phyloP scores from a whole-genome alignment of 2,888 invertebrate genomes.

The Agapostemon virescens region DNA sequence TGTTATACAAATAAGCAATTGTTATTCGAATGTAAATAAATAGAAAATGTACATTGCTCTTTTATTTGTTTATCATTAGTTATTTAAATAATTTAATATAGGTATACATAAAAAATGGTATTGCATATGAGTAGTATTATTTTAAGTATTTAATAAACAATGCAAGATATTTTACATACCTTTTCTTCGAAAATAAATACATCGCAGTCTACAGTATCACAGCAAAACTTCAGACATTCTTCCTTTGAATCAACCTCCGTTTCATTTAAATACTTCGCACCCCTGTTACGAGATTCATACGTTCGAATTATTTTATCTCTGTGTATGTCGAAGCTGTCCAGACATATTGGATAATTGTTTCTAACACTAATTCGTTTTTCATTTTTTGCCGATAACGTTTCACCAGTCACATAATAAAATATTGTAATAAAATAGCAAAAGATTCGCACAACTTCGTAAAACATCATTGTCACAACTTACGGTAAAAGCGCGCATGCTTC shows the following conservation, averaged over 20 bases:
- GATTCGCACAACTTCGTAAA: conserved; percentile 68
- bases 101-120: neutral
- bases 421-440: conserved; percentile 71
- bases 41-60: neutral
- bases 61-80: neutral
- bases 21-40: neutral
- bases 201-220: conserved; percentile 92
- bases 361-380: conserved; percentile 81
- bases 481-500: conserved; percentile 52
- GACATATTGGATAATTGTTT: conserved; percentile 82
- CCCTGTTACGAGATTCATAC: conserved; percentile 92
- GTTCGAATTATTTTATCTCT: conserved; percentile 94
- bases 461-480: conserved; percentile 66
- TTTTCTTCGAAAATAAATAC: conserved; percentile 96
- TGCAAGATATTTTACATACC: conserved; percentile 81
- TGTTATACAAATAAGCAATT: conserved; percentile 1
- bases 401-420: conserved; percentile 65
- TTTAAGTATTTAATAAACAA: neutral
- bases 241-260: conserved; percentile 89
- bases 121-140: neutral
- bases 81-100: neutral
- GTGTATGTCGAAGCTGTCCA: conserved; percentile 91
- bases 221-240: conserved; percentile 93
- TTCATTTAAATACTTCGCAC: conserved; percentile 93
- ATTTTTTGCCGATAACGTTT: conserved; percentile 65